Conservation (phyloP, 1,140 invertebrate genomes). For the Carposina sasakii region DNA sequence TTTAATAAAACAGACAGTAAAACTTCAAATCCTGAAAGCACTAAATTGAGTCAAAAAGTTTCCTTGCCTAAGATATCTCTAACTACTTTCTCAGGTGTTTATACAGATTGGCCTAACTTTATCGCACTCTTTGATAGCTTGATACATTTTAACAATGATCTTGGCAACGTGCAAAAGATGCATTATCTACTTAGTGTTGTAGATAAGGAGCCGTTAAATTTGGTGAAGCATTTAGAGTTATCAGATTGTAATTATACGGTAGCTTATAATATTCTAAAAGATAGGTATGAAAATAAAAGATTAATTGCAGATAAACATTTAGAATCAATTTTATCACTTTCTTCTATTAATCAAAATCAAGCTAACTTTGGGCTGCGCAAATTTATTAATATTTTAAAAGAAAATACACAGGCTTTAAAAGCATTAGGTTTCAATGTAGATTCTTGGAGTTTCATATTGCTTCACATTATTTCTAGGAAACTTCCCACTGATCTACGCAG, state of each 20-base stretch:
- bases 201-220: conserved; percentile 8
- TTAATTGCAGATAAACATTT: too few species aligned
- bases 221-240: conserved; percentile 10
- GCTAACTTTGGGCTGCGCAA: too few species aligned
- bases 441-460: conserved; percentile 13
- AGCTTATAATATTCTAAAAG: too few species aligned
- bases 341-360: too few species aligned
- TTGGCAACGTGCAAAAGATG: conserved; percentile 13
- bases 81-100: conserved; percentile 13
- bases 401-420: too few species aligned
- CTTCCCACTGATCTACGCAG: conserved; percentile 8
- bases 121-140: conserved; percentile 11
- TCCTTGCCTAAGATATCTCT: conserved; percentile 11
- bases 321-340: too few species aligned
- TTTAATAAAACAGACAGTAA: conserved; percentile 4
- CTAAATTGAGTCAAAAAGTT: conserved; percentile 2
- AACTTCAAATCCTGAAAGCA: neutral
- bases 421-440: conserved; percentile 8
- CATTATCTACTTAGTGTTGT: conserved; percentile 13
- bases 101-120: conserved; percentile 16
- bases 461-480: conserved; percentile 9
- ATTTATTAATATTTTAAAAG: too few species aligned
- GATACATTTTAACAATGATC: conserved; percentile 6
- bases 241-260: too few species aligned
- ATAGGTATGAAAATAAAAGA: too few species aligned